Percentiles rank a stretch among this genome's conserved stretches.
Evolutionary conservation across 1,140 invertebrate genomes (phyloP).

Genomic region (Eubasilissa regina): DNA sequence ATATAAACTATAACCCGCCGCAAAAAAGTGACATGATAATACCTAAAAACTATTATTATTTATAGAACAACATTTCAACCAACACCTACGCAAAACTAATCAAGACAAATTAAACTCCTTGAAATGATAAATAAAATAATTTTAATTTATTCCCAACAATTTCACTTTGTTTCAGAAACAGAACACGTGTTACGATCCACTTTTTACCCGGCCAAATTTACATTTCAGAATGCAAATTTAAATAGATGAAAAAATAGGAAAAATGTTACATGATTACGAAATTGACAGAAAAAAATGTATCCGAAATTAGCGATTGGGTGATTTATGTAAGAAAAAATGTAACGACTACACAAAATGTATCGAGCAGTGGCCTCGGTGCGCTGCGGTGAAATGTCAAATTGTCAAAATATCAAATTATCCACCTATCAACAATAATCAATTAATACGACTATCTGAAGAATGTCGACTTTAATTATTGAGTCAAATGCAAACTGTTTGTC

Average conservation of each 20-base stretch:
- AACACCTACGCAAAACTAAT: neutral
- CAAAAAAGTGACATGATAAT: too few species aligned
- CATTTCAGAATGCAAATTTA: neutral
- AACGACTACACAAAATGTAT: neutral
- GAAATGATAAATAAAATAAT: neutral
- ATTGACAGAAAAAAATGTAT: neutral
- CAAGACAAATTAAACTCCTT: neutral
- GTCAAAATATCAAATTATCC: constrained; percentile 3
- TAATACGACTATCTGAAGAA: neutral
- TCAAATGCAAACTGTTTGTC: too few species aligned
- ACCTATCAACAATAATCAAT: constrained; percentile 9
- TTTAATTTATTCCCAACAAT: neutral
- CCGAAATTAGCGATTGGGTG: neutral
- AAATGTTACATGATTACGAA: neutral
- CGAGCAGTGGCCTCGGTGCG: neutral
- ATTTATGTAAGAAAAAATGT: neutral
- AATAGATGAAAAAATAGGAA: neutral
- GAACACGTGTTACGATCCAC: neutral
- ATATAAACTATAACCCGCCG: too few species aligned
- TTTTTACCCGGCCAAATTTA: neutral
- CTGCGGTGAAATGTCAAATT: constrained; percentile 26
- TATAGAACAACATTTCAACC: too few species aligned
- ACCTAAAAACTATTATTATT: too few species aligned
- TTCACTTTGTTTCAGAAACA: neutral
- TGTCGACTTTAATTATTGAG: neutral